Evolutionary conservation across 2,888 invertebrate species (phyloP).

Genomic region (Drosophila limbata): DNA sequence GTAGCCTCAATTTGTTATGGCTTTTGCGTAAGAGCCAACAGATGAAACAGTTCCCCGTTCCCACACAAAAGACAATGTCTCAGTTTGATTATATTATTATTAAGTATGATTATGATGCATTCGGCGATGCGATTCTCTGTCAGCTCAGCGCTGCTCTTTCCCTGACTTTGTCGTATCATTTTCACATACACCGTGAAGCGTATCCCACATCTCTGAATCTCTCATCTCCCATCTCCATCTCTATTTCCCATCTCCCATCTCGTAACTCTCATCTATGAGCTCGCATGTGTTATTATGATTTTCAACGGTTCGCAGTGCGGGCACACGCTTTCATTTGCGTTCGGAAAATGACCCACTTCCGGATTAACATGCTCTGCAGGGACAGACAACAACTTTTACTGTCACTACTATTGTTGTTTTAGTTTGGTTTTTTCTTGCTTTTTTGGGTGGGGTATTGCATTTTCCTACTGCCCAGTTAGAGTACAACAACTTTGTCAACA

Average conservation of each 20-base stretch:
- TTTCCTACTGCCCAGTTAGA: background rate
- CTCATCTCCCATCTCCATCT: conserved; percentile 7
- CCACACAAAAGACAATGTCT: conserved; percentile 61
- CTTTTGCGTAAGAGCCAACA: conserved; percentile 40
- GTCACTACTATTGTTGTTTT: conserved; percentile 42
- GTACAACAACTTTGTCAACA: background rate
- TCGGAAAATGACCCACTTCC: conserved; percentile 79
- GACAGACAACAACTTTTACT: conserved; percentile 65
- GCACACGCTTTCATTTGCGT: conserved; percentile 74
- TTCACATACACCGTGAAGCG: conserved; percentile 64
- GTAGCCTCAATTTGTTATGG: conserved; percentile 42
- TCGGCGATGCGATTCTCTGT: conserved; percentile 12
- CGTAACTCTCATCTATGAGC: conserved; percentile 18
- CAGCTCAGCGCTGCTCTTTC: conserved; percentile 35
- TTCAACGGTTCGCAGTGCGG: conserved; percentile 57
- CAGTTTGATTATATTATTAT: conserved; percentile 54
- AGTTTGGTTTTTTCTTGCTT: conserved; percentile 1
- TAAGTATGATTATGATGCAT: conserved; percentile 48
- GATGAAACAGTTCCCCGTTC: conserved; percentile 37
- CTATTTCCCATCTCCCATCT: conserved; percentile 4
- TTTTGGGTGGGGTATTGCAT: conserved; percentile 19
- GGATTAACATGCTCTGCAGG: conserved; percentile 65
- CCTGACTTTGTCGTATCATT: conserved; percentile 58
- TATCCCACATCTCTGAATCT: conserved; percentile 45
- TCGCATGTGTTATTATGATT: conserved; percentile 63